phyloP scores from a whole-genome alignment of 2,888 invertebrate genomes.

The Romanomermis culicivorax region DNA sequence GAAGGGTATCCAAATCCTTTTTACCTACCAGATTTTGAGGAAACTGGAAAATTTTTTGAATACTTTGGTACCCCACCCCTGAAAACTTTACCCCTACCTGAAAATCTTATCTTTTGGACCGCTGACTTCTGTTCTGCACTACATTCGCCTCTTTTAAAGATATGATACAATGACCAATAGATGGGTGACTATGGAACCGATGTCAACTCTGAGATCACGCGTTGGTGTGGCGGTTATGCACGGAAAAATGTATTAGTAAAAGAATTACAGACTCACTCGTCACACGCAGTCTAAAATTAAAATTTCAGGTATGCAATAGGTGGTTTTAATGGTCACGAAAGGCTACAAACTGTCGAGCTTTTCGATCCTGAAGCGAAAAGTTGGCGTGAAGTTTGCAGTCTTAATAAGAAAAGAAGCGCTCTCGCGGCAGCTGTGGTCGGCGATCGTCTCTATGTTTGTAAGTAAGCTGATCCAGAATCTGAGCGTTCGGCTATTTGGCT shows the following conservation, averaged over 20 bases:
- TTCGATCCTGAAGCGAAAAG: slow-evolving; percentile 49
- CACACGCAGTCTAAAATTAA: too few relatives aligned
- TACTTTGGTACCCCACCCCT: too few relatives aligned
- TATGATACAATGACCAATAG: slow-evolving; percentile 45
- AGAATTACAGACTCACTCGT: not conserved
- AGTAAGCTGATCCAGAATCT: not conserved
- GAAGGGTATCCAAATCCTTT: too few relatives aligned
- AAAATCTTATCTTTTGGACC: too few relatives aligned
- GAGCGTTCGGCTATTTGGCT: too few relatives aligned
- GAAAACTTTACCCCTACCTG: too few relatives aligned
- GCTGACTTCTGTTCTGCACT: too few relatives aligned
- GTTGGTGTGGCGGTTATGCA: slow-evolving; percentile 63
- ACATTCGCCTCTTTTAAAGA: not conserved
- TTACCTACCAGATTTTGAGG: too few relatives aligned
- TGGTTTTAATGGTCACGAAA: slow-evolving; percentile 61
- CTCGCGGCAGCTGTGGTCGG: slow-evolving; percentile 14
- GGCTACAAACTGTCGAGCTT: slow-evolving; percentile 60
- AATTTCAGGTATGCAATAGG: slow-evolving; percentile 40
- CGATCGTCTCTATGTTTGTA: slow-evolving; percentile 20
- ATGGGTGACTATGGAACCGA: slow-evolving; percentile 53
- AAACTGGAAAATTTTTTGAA: too few relatives aligned
- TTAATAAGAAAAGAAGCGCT: slow-evolving; percentile 20
- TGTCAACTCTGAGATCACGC: slow-evolving; percentile 59
- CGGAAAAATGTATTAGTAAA: slow-evolving; percentile 31
- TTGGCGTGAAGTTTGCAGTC: slow-evolving; percentile 44